These are phyloP conservation scores for Grapholita molesta DNA, from an alignment of 1,140 invertebrate genomes.

Conservation along the genomic window DNA sequence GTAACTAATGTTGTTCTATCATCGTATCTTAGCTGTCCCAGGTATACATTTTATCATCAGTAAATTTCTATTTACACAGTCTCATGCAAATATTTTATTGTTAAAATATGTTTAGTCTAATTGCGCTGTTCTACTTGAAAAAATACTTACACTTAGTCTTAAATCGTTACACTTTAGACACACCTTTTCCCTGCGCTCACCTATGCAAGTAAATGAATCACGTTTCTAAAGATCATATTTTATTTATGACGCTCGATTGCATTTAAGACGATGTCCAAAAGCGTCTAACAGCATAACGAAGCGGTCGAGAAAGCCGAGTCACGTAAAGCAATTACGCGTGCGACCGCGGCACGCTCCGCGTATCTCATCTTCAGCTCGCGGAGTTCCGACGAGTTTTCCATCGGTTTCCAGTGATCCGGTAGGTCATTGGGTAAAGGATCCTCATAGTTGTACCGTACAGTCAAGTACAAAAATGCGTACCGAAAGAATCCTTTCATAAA, in stretches of 20 bases:
- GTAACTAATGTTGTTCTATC: too few species aligned
- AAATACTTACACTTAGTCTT: background rate
- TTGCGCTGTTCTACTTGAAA: background rate
- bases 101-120: too few species aligned
- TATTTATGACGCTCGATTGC: background rate
- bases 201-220: background rate
- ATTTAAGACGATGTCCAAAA: background rate
- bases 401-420: background rate
- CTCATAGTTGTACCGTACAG: too few species aligned
- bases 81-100: too few species aligned
- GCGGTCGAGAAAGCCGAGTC: slow-evolving; percentile 24
- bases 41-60: too few species aligned
- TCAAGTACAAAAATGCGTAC: too few species aligned
- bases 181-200: background rate
- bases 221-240: background rate
- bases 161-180: background rate
- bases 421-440: too few species aligned
- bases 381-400: too few species aligned
- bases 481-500: too few species aligned
- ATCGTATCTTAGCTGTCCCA: too few species aligned
- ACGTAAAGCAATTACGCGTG: slow-evolving; percentile 28
- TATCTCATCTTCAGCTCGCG: background rate
- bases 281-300: slow-evolving; percentile 19
- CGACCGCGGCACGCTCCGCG: background rate
- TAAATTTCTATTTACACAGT: too few species aligned